Evolutionary conservation across 2,113 vertebrate species (phyloP).

Genomic region (Ptyas mucosa): DNA sequence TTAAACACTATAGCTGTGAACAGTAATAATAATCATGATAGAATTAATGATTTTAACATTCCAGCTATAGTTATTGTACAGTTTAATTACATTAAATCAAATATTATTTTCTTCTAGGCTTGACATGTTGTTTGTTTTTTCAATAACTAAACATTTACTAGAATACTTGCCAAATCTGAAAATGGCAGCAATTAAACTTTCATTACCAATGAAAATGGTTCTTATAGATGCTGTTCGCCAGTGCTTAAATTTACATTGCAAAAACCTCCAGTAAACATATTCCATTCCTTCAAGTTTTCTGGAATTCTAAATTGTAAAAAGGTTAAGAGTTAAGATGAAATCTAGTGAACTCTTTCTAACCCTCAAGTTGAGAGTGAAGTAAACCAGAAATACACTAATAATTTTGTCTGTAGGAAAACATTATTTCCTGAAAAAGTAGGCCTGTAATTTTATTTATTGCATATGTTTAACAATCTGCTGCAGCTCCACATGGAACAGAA

Average conservation of each 20-base stretch:
- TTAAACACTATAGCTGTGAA: background rate
- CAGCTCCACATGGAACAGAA: background rate
- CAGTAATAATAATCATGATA: background rate
- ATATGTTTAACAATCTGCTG: background rate
- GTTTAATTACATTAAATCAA: slow-evolving; percentile 26
- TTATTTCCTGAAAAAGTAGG: slow-evolving; percentile 53
- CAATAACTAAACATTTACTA: slow-evolving; percentile 32
- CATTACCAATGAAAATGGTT: slow-evolving; percentile 41
- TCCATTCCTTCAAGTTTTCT: slow-evolving; percentile 14
- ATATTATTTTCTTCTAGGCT: slow-evolving; percentile 10
- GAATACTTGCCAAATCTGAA: slow-evolving; percentile 54
- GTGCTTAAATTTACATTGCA: slow-evolving; percentile 45
- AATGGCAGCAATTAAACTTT: slow-evolving; percentile 62
- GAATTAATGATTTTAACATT: background rate
- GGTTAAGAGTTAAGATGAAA: slow-evolving; percentile 35
- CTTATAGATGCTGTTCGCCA: slow-evolving; percentile 48
- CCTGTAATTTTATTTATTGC: slow-evolving; percentile 38
- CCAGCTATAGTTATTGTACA: slow-evolving; percentile 28
- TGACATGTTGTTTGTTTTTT: slow-evolving; percentile 34
- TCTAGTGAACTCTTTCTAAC: slow-evolving; percentile 59
- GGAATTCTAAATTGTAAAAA: slow-evolving; percentile 34
- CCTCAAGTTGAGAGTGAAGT: slow-evolving; percentile 44
- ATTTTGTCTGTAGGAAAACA: slow-evolving; percentile 48
- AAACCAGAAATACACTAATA: slow-evolving; percentile 41
- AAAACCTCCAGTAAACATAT: slow-evolving; percentile 51